Conservation (phyloP, 1,140 invertebrate genomes). For the Leptoteleia sp. region DNA sequence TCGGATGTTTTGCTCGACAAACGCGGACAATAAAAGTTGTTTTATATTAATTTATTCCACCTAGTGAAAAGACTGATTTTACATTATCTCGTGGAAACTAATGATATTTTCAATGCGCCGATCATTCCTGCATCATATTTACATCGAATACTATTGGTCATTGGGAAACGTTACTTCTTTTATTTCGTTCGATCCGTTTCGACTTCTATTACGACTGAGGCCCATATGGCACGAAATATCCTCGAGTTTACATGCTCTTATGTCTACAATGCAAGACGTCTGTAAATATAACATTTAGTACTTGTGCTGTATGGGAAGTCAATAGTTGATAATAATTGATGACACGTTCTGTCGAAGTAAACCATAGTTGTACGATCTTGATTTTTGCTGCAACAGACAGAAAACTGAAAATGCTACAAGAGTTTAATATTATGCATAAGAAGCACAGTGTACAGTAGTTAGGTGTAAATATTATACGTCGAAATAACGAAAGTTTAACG, state of each 20-base stretch:
- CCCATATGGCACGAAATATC: constrained; percentile 43
- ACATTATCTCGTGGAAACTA: constrained; percentile 1
- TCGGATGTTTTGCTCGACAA: constrained; percentile 11
- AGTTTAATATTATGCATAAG: constrained; percentile 66
- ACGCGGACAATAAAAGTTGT: constrained; percentile 44
- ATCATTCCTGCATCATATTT: constrained; percentile 34
- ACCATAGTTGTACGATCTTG: constrained; percentile 56
- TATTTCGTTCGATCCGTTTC: constrained; percentile 40
- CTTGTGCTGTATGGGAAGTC: constrained; percentile 52
- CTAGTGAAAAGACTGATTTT: constrained; percentile 51
- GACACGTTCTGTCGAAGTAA: constrained; percentile 57
- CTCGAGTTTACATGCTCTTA: constrained; percentile 25
- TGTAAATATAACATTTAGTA: constrained; percentile 55
- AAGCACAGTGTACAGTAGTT: constrained; percentile 67
- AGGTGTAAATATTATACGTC: constrained; percentile 71
- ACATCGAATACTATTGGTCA: constrained; percentile 2
- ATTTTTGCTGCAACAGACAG: constrained; percentile 51
- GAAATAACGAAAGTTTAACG: constrained; percentile 70
- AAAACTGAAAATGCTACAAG: constrained; percentile 66
- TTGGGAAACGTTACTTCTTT: constrained; percentile 17
- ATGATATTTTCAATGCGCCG: constrained; percentile 17
- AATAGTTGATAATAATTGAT: constrained; percentile 59
- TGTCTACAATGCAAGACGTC: constrained; percentile 16
- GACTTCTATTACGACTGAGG: constrained; percentile 50
- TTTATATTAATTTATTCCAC: constrained; percentile 30